Evolutionary conservation across 64 coral and sea anemone species (phyloP).

Genomic region (Stylophora pistillata): DNA sequence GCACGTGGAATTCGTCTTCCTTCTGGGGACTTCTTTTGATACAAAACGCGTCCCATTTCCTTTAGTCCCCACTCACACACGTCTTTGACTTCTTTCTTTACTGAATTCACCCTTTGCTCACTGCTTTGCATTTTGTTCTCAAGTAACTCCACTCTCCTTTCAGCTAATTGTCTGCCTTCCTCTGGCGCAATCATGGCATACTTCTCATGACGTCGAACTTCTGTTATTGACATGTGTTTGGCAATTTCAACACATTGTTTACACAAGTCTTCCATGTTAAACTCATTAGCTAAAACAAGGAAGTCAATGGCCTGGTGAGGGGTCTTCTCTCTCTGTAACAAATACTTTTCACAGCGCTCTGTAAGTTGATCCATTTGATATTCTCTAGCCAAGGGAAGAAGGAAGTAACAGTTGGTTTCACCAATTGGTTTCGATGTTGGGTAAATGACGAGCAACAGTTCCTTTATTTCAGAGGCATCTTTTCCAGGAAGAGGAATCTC

Average conservation of each 20-base stretch:
- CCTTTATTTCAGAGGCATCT: slow-evolving; percentile 62
- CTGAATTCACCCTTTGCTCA: slow-evolving; percentile 53
- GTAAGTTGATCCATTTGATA: slow-evolving; percentile 80
- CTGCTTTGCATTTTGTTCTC: slow-evolving; percentile 44
- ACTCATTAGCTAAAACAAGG: slow-evolving; percentile 62
- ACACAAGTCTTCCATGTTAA: slow-evolving; percentile 42
- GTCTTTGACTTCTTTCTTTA: slow-evolving; percentile 62
- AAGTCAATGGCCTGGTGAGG: slow-evolving; percentile 56
- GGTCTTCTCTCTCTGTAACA: slow-evolving; percentile 55
- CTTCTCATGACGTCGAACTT: slow-evolving; percentile 63
- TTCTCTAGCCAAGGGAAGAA: slow-evolving; percentile 63
- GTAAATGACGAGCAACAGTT: slow-evolving; percentile 76
- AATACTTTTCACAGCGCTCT: slow-evolving; percentile 61
- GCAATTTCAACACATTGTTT: slow-evolving; percentile 79
- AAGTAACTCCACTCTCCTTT: slow-evolving; percentile 57
- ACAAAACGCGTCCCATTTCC: slow-evolving; percentile 33
- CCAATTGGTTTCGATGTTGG: slow-evolving; percentile 55
- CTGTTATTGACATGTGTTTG: slow-evolving; percentile 68
- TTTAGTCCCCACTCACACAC: slow-evolving; percentile 47
- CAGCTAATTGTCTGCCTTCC: slow-evolving; percentile 48
- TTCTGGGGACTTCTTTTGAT: slow-evolving; percentile 45
- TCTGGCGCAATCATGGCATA: slow-evolving; percentile 55
- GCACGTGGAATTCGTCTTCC: slow-evolving; percentile 11
- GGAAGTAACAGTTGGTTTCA: slow-evolving; percentile 59
- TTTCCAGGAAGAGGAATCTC: slow-evolving; percentile 70